These are phyloP conservation scores for Drosophila antonietae DNA, from an alignment of 2,888 invertebrate species.

Conservation along the genomic window DNA sequence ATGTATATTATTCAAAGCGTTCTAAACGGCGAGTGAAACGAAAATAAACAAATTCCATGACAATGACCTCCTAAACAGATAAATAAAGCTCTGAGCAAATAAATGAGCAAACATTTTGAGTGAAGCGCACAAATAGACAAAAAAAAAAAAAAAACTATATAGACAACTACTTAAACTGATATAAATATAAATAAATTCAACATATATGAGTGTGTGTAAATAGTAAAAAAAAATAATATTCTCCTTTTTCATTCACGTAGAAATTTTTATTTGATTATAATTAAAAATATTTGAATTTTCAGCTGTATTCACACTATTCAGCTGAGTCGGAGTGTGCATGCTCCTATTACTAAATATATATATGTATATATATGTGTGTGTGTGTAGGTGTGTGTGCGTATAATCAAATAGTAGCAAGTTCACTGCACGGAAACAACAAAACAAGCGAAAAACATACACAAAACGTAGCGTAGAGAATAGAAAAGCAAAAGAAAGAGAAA, in stretches of 20 bases:
- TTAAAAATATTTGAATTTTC: slow-evolving; percentile 1
- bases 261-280: slow-evolving; percentile 6
- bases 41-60: slow-evolving; percentile 68
- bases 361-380: slow-evolving; percentile 21
- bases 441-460: slow-evolving; percentile 9
- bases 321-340: slow-evolving; percentile 2
- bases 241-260: neutral
- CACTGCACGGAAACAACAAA: slow-evolving; percentile 70
- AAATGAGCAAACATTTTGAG: slow-evolving; percentile 62
- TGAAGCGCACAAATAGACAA: slow-evolving; percentile 26
- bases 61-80: slow-evolving; percentile 68
- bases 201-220: slow-evolving; percentile 2
- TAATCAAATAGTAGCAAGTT: slow-evolving; percentile 71
- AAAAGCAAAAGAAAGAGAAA: slow-evolving; percentile 33
- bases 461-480: slow-evolving; percentile 23
- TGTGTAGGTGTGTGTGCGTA: slow-evolving; percentile 23
- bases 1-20: neutral
- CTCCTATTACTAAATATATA: slow-evolving; percentile 10
- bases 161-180: slow-evolving; percentile 3
- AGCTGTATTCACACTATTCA: neutral
- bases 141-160: slow-evolving; percentile 10
- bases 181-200: slow-evolving; percentile 5
- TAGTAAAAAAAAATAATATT: slow-evolving; percentile 11
- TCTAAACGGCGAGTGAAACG: slow-evolving; percentile 13
- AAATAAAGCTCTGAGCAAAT: slow-evolving; percentile 47